Percentiles rank a stretch among this genome's conserved stretches.
These are phyloP conservation scores for Alitta virens DNA, from an alignment of 2,888 invertebrate species.

Conservation along the genomic window DNA sequence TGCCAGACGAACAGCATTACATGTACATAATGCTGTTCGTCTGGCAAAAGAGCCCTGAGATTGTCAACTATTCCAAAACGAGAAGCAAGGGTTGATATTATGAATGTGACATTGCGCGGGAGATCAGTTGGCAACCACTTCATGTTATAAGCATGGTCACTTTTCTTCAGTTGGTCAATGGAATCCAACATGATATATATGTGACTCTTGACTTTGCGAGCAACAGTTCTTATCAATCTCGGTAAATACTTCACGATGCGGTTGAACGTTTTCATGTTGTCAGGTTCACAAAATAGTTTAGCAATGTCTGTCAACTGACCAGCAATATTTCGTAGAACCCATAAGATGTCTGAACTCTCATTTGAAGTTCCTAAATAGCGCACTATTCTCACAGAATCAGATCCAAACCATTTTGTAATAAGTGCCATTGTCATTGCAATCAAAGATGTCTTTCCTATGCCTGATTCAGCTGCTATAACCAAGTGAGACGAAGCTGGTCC, in stretches of 20 bases:
- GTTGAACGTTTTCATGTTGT: slow-evolving; percentile 25
- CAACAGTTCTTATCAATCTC: slow-evolving; percentile 37
- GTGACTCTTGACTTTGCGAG: slow-evolving; percentile 34
- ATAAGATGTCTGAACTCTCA: slow-evolving; percentile 27
- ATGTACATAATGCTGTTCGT: slow-evolving; percentile 34
- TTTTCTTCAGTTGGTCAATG: slow-evolving; percentile 42
- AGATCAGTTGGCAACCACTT: slow-evolving; percentile 43
- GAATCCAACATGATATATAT: slow-evolving; percentile 48
- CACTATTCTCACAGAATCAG: slow-evolving; percentile 27
- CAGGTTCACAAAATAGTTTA: slow-evolving; percentile 40
- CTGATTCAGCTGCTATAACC: slow-evolving; percentile 42
- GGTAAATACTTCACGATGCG: slow-evolving; percentile 38
- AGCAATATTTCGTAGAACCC: slow-evolving; percentile 28
- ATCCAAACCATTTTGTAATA: slow-evolving; percentile 20
- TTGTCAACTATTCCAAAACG: slow-evolving; percentile 38
- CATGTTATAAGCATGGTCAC: slow-evolving; percentile 37
- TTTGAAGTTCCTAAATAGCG: slow-evolving; percentile 38
- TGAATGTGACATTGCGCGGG: slow-evolving; percentile 41
- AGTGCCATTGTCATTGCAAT: slow-evolving; percentile 22
- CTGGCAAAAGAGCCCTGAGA: slow-evolving; percentile 28
- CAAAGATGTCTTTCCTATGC: slow-evolving; percentile 29
- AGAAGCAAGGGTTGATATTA: slow-evolving; percentile 42
- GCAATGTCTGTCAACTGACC: slow-evolving; percentile 32
- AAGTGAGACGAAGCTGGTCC: slow-evolving; percentile 32
- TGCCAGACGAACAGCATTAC: slow-evolving; percentile 31